Evolutionary conservation across 37 sponge, comb jelly and placozoan genomes (phyloP), one percentile per base, ranked within the genome.

Genomic region (Corticium candelabrum): DNA sequence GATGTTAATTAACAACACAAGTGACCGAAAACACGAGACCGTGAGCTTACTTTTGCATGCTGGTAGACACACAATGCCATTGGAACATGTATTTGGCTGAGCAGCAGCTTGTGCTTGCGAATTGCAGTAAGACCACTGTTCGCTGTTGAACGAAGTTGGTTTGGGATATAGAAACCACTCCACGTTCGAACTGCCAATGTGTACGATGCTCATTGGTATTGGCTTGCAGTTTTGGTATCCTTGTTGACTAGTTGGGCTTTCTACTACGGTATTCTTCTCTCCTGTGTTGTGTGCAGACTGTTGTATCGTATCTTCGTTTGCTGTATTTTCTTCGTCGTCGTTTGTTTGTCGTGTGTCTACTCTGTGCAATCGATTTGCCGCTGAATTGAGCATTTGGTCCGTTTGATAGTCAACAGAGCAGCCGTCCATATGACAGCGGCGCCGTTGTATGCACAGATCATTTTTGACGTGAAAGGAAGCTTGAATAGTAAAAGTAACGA

Each of bases 21-120:
- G n/a, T n/a, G n/a, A n/a, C n/a, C n/a, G n/a, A n/a, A n/a, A n/a
- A n/a, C n/a, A n/a, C n/a, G n/a, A n/a, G n/a, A n/a, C n/a, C n/a
- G n/a, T n/a, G n/a, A n/a, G n/a, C n/a, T n/a, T n/a, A n/a, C 62
- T 21, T 50, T 50, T 50, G 62, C 62, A 50, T 50, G 62, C 62
- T 50, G 62, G 62, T 21, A 50, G 62, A 21, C 62, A 50, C 21
- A 50, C 62, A 21, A 50, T 21, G 11, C 62, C 62, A 27, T 50
- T 50, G 62, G 21, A 11, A 21, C 62, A 50, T 50, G 21, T 21
- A 21, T 50, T 50, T 21, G 62, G 62, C 62, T 50, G 11, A 27
- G 11, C 62, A 27, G 62, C 62, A 27, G 11, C 62, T 21, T 50
- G 15, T 21, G 62, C 62, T 50, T 50, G 62, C 11, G 21, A 11